Percentiles rank a stretch among this genome's conserved stretches.
phyloP scores from a whole-genome alignment of 2,888 invertebrate genomes.

The Hypselothyrea guttata region DNA sequence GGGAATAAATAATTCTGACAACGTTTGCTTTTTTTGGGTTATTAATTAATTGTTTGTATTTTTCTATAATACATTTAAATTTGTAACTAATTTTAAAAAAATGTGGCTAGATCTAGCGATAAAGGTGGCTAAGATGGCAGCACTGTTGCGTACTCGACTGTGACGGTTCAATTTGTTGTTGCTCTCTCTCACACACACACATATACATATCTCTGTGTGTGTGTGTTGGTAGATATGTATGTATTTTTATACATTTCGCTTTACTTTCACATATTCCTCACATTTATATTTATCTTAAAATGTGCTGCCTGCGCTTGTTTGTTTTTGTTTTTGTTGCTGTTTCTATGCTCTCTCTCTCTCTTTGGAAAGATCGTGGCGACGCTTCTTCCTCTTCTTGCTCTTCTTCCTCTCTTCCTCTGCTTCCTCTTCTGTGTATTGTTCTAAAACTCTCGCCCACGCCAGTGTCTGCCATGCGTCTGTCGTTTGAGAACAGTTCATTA shows the following conservation, averaged over 20 bases:
- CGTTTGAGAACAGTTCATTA: conserved; percentile 25
- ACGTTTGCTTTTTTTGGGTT: too few relatives aligned
- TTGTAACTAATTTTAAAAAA: too few relatives aligned
- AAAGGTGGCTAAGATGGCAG: too few relatives aligned
- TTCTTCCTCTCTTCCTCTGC: conserved; percentile 32
- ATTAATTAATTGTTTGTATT: too few relatives aligned
- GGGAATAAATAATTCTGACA: too few relatives aligned
- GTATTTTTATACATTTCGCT: conserved; percentile 37
- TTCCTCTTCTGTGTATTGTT: conserved; percentile 34
- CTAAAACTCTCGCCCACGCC: conserved; percentile 51
- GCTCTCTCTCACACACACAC: conserved; percentile 16
- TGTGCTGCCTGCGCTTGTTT: conserved; percentile 58
- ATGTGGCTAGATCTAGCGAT: too few relatives aligned
- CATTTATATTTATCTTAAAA: conserved; percentile 67
- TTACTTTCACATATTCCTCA: conserved; percentile 52
- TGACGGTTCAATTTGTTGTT: conserved; percentile 66
- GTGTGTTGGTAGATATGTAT: conserved; percentile 3
- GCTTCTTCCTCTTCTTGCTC: too few relatives aligned
- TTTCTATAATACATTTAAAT: too few relatives aligned
- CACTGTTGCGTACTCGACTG: conserved; percentile 56
- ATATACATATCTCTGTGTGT: not conserved
- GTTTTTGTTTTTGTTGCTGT: conserved; percentile 66
- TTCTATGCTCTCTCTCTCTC: conserved; percentile 26
- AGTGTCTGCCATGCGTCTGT: conserved; percentile 67
- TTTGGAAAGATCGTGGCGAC: conserved; percentile 10